Conservation (phyloP, 2,888 invertebrate genomes). For the Oxycera nigricornis region DNA sequence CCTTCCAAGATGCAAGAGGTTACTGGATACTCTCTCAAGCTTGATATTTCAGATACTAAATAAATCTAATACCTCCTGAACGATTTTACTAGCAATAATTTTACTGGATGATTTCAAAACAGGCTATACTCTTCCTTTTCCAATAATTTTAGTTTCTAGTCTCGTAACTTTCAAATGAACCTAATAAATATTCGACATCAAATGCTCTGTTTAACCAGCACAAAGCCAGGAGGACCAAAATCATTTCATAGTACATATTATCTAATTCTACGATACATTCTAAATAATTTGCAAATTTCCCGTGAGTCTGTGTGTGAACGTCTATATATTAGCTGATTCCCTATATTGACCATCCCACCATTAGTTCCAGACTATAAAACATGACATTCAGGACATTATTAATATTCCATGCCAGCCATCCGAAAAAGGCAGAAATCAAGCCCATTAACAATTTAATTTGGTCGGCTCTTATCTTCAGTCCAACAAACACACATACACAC, state of each 20-base stretch:
- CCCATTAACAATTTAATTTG: conserved; percentile 30
- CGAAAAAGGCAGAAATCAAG: neutral
- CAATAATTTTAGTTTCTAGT: no score
- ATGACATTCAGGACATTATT: conserved; percentile 20
- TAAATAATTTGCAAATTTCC: neutral
- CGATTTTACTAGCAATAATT: no score
- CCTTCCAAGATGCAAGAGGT: no score
- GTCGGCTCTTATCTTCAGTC: conserved; percentile 7
- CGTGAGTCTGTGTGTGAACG: neutral
- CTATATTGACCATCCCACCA: neutral
- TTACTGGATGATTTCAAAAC: no score
- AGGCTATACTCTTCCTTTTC: no score
- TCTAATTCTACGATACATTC: neutral
- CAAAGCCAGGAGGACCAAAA: neutral
- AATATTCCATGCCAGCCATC: neutral
- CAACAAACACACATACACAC: neutral
- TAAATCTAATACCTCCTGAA: no score
- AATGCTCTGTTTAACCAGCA: no score
- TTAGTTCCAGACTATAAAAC: conserved; percentile 22
- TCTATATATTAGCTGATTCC: neutral
- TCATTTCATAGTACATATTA: neutral
- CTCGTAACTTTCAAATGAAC: no score
- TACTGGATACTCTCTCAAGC: no score
- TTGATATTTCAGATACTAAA: no score
- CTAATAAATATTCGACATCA: no score